Conservation (phyloP, 2,797 vertebrate species). For the Scolopax rusticola region DNA sequence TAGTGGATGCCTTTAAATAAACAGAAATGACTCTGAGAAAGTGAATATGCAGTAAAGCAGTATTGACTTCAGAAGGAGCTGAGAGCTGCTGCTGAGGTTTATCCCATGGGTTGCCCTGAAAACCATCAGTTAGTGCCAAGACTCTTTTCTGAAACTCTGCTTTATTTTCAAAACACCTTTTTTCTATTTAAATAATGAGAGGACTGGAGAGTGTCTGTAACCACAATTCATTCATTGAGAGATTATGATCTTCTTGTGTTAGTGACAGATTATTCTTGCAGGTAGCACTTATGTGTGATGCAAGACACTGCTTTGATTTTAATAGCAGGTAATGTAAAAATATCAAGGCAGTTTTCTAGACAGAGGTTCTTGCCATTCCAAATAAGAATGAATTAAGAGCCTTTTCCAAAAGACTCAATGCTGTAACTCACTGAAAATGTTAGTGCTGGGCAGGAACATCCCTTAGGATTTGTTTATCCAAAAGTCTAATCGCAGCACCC, state of each 20-base stretch:
- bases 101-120: neutral
- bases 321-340: neutral
- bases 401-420: neutral
- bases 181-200: neutral
- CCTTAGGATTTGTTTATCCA: conserved; percentile 18
- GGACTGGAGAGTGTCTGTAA: neutral
- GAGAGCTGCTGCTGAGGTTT: neutral
- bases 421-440: neutral
- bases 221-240: neutral
- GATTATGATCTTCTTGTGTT: neutral
- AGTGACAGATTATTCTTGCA: conserved; percentile 34
- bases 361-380: conserved; percentile 1
- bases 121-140: neutral
- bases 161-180: conserved; percentile 37
- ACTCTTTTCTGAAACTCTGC: neutral
- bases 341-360: neutral
- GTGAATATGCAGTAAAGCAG: neutral
- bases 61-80: neutral
- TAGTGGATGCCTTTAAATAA: neutral
- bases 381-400: neutral
- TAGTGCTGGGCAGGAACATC: neutral
- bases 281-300: neutral
- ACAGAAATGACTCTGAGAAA: neutral
- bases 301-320: neutral
- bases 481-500: neutral